phyloP scores from a whole-genome alignment of 2,888 invertebrate species.

The Yponomeuta evonymella region DNA sequence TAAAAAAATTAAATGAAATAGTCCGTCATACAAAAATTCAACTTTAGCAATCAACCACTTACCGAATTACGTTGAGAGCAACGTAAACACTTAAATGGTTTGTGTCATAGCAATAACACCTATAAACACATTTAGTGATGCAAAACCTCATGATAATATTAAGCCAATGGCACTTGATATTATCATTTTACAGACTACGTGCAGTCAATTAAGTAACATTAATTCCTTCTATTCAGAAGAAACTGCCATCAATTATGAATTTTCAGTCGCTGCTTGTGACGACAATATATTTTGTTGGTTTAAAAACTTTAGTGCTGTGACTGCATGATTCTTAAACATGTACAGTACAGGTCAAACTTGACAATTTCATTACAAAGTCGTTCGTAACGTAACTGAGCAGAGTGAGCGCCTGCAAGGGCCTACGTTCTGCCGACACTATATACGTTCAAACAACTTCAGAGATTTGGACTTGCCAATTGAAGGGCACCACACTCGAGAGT shows the following conservation, averaged over 20 bases:
- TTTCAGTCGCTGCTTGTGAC: too few species aligned
- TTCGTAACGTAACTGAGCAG: background rate
- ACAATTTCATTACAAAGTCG: background rate
- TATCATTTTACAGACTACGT: background rate
- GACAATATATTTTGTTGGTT: too few species aligned
- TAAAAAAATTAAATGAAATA: background rate
- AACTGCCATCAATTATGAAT: too few species aligned
- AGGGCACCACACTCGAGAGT: background rate
- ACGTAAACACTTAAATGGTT: conserved; percentile 35
- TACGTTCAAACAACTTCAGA: background rate
- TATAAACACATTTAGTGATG: conserved; percentile 26
- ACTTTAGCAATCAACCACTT: conserved; percentile 17
- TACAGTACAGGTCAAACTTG: background rate
- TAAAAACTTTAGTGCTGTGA: too few species aligned
- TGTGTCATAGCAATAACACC: conserved; percentile 21
- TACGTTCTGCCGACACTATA: too few species aligned
- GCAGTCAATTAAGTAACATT: too few species aligned
- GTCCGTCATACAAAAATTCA: background rate
- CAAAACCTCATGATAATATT: conserved; percentile 39
- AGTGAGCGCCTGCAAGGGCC: too few species aligned
- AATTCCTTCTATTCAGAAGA: too few species aligned
- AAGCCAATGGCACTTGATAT: conserved; percentile 34
- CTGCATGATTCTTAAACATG: too few species aligned
- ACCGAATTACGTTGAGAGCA: conserved; percentile 24
- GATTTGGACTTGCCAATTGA: background rate